A percentile compares a stretch with the other conserved stretches of the same genome.
Evolutionary conservation across 2,797 vertebrate genomes (phyloP).

Genomic region (Ptychadena robeensis): DNA sequence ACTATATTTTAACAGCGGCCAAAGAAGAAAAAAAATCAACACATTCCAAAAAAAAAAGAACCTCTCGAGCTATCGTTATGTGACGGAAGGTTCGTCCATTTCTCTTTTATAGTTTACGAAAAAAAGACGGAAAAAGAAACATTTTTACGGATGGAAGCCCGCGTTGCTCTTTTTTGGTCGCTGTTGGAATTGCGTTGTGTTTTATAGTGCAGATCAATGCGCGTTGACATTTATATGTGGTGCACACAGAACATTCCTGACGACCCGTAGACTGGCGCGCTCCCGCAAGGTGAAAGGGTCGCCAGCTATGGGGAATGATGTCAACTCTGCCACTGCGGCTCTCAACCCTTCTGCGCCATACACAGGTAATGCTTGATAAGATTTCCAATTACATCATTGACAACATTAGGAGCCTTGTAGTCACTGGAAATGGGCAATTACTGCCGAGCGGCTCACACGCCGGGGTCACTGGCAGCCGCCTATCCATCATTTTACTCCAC

Average conservation of each 20-base stretch:
- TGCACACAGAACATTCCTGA: neutral
- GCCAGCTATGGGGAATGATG: slow-evolving; percentile 35
- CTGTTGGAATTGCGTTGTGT: slow-evolving; percentile 31
- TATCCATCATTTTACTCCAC: slow-evolving; percentile 31
- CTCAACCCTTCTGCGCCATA: slow-evolving; percentile 13
- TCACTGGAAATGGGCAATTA: slow-evolving; percentile 41
- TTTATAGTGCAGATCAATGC: slow-evolving; percentile 26
- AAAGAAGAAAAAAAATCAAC: too few relatives aligned
- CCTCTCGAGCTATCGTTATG: too few relatives aligned
- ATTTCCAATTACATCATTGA: slow-evolving; percentile 51
- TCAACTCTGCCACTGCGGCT: neutral
- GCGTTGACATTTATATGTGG: slow-evolving; percentile 49
- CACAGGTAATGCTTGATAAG: slow-evolving; percentile 35
- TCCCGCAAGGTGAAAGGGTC: slow-evolving; percentile 21
- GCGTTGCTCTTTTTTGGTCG: neutral
- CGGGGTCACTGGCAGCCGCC: slow-evolving; percentile 24
- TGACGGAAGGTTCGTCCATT: neutral
- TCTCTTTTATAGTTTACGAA: neutral
- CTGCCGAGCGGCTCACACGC: neutral
- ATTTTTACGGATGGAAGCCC: neutral
- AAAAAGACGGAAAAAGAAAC: neutral
- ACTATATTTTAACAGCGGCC: too few relatives aligned
- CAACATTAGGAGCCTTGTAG: slow-evolving; percentile 37
- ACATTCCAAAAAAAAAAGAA: too few relatives aligned
- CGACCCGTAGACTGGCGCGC: slow-evolving; percentile 9